Evolutionary conservation across 37 sponge, comb jelly and placozoan species (phyloP), one percentile per base, ranked within the genome.

Genomic region (Cladorhizidae sp.): DNA sequence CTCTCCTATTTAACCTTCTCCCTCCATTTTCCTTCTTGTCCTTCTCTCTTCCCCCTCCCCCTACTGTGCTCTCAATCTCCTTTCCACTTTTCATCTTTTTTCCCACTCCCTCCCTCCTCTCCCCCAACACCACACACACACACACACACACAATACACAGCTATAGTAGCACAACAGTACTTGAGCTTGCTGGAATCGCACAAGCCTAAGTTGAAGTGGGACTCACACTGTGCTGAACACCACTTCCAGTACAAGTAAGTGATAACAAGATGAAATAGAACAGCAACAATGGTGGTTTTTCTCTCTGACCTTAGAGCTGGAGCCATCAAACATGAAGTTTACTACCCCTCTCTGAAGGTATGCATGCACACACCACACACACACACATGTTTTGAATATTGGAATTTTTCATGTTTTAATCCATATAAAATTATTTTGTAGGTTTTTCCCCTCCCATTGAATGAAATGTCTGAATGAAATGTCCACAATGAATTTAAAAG

Each of bases 191-290:
- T 99, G 31, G 77, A 77, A 18, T 64, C 92, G 54, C 83, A 91
- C 55, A 94, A 96, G 49, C 97, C 99, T 29, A 91, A 92, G 50
- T 36, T 99, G 65, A 73, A 88, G 56, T 99, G 99, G 99, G 93
- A 99, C 61, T 77, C 64, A 39, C 82, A 94, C 64, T 85, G 80
- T 40, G 76, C 83, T n/a, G 99, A 99, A 42, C 97, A 94, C 74
- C 73, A 72, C 45, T 82, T 99, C 36, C 76, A 87, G 70, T 98
- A 95, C 89, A 90, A 88, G 93, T 93, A 78, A 69, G 82, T 51
- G 43, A 71, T 11, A 6, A 67, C 6, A 40, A 71, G 8, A 20
- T 71, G 1, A 45, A 43, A 41, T 71, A 5, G 3, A 43, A 22
- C 3, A 43, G 18, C 72, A 22, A 26, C 3, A 59, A 59, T 23